Evolutionary conservation across 2,888 invertebrate species (phyloP), one percentile per base, ranked within the genome.

Genomic region (Augiades crinisus): DNA sequence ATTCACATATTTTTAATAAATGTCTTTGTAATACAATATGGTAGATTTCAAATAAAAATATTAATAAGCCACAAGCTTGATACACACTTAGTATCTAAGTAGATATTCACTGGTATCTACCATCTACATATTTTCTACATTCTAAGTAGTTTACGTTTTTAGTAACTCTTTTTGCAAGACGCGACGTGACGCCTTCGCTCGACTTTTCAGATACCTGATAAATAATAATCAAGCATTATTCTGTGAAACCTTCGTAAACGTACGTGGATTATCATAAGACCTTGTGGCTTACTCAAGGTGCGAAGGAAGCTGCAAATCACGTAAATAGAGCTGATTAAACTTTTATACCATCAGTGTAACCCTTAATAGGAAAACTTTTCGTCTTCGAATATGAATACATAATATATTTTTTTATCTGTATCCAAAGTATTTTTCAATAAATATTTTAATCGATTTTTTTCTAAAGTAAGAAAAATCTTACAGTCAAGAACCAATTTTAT

Each of bases 181-280:
- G 59, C 67, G 71, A 81, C 87, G 83, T 86, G 85, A 80, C 72
- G 67, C 64, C 70, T 72, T 70, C 65, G 63, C 59, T 14, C 30
- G 58, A 65, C 59, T 70, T 76, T 75, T 74, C 68, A 57, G 59
- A 68, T 65, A 65, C 67, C 68, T 56, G 50, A 68, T 60, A 64
- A 68, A 64, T 56, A 64, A 58, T 56, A 59, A 58, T 63, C 55
- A 55, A 47, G 37, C 50, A 46, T 57, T 36, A 53, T 60, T 63
- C 56, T 53, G 56, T 52, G 59, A 47, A 60, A 63, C 64, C 61
- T 66, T 68, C 65, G 51, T 44, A 61, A 60, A 55, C 61, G 60
- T 60, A 59, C 56, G 52, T 53, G 47, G 57, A 71, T 78, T 76
- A 75, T 58, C 73, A 74, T 73, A 72, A 66, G 68, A 62, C 74